These are phyloP conservation scores for Crocodylus rhombifer DNA, from an alignment of 2,797 vertebrate genomes.

Conservation along the genomic window DNA sequence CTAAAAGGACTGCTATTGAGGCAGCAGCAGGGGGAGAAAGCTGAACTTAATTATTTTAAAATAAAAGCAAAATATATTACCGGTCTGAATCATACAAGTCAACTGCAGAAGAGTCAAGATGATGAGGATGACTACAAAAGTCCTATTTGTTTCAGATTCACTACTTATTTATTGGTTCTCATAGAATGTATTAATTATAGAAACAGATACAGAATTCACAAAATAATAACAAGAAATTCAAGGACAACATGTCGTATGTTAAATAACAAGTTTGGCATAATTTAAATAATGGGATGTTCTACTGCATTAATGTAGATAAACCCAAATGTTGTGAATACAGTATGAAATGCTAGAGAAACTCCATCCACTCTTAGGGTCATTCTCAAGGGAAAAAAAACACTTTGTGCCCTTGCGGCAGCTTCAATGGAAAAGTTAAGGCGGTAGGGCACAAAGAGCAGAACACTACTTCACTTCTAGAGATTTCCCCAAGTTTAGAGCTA, in stretches of 20 bases:
- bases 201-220: background rate
- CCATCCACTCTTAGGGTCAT: background rate
- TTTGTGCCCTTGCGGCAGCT: background rate
- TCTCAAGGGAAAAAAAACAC: background rate
- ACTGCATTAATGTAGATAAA: background rate
- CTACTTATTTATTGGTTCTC: background rate
- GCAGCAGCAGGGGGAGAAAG: no score
- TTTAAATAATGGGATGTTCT: background rate
- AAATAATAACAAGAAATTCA: background rate
- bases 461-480: no score
- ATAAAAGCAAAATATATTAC: slow-evolving; percentile 41
- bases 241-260: background rate
- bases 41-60: slow-evolving; percentile 38
- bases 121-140: background rate
- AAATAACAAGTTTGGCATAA: background rate
- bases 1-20: no score
- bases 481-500: no score
- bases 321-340: background rate
- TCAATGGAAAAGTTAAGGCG: background rate
- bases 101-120: background rate
- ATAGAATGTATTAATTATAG: background rate
- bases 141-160: background rate
- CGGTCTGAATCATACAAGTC: background rate
- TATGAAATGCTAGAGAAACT: background rate
- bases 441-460: background rate